These are phyloP conservation scores for Rynchops niger DNA, from an alignment of 2,113 vertebrate species.

Conservation along the genomic window DNA sequence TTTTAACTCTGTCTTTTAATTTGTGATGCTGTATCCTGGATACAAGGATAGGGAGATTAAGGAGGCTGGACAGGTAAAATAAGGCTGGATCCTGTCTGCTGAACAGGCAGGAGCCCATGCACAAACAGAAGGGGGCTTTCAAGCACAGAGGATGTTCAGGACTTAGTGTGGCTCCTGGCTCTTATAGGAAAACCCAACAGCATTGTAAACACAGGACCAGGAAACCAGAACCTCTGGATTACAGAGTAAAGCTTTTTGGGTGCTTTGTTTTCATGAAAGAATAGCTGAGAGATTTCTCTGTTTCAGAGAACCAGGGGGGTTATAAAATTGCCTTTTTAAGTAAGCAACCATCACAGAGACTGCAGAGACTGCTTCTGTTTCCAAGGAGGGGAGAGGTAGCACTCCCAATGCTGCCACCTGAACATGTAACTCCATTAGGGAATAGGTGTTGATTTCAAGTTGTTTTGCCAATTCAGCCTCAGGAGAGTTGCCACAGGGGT, in stretches of 20 bases:
- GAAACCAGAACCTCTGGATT: background rate
- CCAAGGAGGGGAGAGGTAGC: background rate
- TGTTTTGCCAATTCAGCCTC: conserved; percentile 16
- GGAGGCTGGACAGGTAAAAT: background rate
- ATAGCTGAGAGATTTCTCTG: background rate
- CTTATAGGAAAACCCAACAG: background rate
- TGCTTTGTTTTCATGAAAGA: background rate
- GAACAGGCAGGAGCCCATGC: background rate
- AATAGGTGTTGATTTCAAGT: background rate
- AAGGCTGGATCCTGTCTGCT: background rate
- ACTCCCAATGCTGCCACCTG: background rate
- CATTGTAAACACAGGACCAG: background rate
- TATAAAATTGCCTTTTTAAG: background rate
- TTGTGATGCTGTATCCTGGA: background rate
- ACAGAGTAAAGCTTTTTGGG: background rate
- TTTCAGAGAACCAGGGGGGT: background rate
- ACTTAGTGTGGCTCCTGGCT: background rate
- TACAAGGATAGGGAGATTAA: background rate
- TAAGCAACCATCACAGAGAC: background rate
- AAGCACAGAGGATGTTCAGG: background rate
- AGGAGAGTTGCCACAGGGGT: background rate
- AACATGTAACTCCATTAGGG: background rate
- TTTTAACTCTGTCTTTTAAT: background rate
- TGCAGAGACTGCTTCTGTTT: background rate
- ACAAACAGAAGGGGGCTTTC: background rate